Conservation (phyloP, 2,113 vertebrate genomes). For the Brachirus orientalis region DNA sequence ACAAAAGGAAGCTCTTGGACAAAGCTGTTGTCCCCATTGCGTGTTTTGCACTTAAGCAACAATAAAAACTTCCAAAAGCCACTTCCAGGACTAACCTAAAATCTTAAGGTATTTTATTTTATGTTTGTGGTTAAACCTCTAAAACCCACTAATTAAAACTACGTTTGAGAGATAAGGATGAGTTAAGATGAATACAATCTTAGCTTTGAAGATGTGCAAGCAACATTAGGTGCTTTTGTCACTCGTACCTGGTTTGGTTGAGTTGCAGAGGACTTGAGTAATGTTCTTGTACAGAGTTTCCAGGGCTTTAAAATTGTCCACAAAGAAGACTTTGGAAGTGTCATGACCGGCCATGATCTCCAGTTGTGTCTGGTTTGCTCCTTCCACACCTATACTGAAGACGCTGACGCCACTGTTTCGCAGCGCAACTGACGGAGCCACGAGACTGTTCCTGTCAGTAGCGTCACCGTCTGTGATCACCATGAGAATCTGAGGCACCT, state of each 20-base stretch:
- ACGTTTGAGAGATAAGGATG: too few relatives aligned
- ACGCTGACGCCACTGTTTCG: constrained; percentile 58
- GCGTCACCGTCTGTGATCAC: constrained; percentile 84
- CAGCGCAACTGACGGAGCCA: constrained; percentile 49
- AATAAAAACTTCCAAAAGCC: too few relatives aligned
- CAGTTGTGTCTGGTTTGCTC: constrained; percentile 71
- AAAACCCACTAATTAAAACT: too few relatives aligned
- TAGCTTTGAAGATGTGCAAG: background rate
- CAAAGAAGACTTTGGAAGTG: constrained; percentile 72
- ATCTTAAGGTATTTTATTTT: too few relatives aligned
- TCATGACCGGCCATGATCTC: constrained; percentile 71
- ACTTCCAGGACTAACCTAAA: too few relatives aligned
- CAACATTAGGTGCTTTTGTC: background rate
- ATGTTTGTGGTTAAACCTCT: too few relatives aligned
- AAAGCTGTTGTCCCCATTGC: too few relatives aligned
- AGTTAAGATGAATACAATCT: background rate
- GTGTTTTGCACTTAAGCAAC: too few relatives aligned
- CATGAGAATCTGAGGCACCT: constrained; percentile 79
- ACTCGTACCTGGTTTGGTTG: constrained; percentile 80
- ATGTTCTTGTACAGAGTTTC: constrained; percentile 77
- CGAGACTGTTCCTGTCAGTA: constrained; percentile 58
- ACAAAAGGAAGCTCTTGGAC: too few relatives aligned
- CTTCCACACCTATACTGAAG: constrained; percentile 80
- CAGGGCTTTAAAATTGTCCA: constrained; percentile 71
- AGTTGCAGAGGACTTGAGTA: constrained; percentile 71